These are phyloP conservation scores for Chelonus insularis DNA, from an alignment of 1,140 invertebrate species.

Conservation along the genomic window DNA sequence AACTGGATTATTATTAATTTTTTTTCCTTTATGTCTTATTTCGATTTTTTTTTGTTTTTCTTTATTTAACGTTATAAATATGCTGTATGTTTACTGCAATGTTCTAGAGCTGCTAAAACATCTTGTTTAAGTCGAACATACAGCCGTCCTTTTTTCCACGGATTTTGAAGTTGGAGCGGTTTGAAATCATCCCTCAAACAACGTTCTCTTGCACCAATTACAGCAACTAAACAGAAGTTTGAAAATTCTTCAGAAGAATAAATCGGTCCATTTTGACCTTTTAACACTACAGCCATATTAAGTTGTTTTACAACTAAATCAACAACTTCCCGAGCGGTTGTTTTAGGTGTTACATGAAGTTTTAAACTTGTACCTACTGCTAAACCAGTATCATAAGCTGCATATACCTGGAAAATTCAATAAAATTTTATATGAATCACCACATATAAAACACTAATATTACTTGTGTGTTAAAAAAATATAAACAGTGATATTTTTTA, in stretches of 20 bases:
- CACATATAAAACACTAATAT: background rate
- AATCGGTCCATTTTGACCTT: slow-evolving; percentile 82
- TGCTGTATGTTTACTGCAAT: slow-evolving; percentile 75
- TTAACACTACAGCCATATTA: slow-evolving; percentile 87
- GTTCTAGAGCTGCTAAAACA: slow-evolving; percentile 82
- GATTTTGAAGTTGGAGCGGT: slow-evolving; percentile 88
- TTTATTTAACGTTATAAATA: slow-evolving; percentile 57
- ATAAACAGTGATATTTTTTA: too few relatives aligned
- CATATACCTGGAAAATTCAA: slow-evolving; percentile 71
- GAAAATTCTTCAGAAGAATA: slow-evolving; percentile 78
- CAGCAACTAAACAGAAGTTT: slow-evolving; percentile 92
- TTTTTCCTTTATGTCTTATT: too few relatives aligned
- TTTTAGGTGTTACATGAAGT: slow-evolving; percentile 86
- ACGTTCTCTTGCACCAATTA: slow-evolving; percentile 88
- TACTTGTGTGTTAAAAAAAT: too few relatives aligned
- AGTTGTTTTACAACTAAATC: slow-evolving; percentile 92
- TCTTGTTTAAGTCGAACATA: slow-evolving; percentile 90
- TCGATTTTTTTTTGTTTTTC: too few relatives aligned
- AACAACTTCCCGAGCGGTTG: slow-evolving; percentile 90
- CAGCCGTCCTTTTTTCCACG: slow-evolving; percentile 90
- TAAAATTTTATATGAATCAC: background rate
- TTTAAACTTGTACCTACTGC: slow-evolving; percentile 90
- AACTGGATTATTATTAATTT: too few relatives aligned
- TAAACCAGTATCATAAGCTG: slow-evolving; percentile 92
- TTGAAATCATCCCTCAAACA: slow-evolving; percentile 92